Conservation (phyloP, 2,888 invertebrate species). For the Brenthis daphne region DNA sequence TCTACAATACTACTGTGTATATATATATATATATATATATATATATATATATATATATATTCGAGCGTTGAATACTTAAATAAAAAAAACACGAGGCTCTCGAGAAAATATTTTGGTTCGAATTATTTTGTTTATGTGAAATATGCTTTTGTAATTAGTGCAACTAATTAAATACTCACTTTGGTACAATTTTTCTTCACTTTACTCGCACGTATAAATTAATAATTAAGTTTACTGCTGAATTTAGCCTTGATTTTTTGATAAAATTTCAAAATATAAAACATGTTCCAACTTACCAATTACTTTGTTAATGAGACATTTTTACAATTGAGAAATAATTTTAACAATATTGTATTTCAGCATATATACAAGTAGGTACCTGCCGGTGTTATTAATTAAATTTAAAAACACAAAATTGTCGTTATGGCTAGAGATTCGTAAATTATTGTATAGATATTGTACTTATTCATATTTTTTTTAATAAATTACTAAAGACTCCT, state of each 20-base stretch:
- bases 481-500: too few species aligned
- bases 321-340: neutral
- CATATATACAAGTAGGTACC: too few species aligned
- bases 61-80: neutral
- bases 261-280: neutral
- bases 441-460: too few species aligned
- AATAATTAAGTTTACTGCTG: conserved; percentile 12
- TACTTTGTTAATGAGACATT: neutral
- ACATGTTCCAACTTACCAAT: conserved; percentile 1
- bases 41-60: too few species aligned
- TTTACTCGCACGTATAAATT: conserved; percentile 7
- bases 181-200: conserved; percentile 1
- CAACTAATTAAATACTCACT: conserved; percentile 12
- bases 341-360: neutral
- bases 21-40: too few species aligned
- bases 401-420: too few species aligned
- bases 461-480: too few species aligned
- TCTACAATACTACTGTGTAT: too few species aligned
- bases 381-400: too few species aligned
- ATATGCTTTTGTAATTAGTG: conserved; percentile 7
- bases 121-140: conserved; percentile 7
- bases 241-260: conserved; percentile 6
- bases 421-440: too few species aligned
- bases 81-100: conserved; percentile 6
- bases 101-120: neutral